Conservation (phyloP, 2,797 vertebrate species). For the Crypturellus tataupa region DNA sequence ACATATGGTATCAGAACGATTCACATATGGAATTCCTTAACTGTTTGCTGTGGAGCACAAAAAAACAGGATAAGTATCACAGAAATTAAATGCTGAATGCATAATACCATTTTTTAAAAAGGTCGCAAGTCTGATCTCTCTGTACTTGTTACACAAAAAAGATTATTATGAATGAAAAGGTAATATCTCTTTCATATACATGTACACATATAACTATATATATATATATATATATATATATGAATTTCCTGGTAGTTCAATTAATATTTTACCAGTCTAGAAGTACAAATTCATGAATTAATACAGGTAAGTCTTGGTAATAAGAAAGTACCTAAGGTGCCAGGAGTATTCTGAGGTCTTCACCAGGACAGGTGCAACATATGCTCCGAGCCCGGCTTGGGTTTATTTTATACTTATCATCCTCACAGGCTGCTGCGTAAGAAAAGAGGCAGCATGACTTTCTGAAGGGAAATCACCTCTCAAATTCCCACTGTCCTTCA, state of each 20-base stretch:
- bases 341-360: neutral
- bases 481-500: neutral
- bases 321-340: neutral
- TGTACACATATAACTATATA: no score
- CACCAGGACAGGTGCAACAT: neutral
- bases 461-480: neutral
- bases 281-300: neutral
- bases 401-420: neutral
- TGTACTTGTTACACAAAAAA: neutral
- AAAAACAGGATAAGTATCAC: neutral
- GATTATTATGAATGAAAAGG: neutral
- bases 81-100: neutral
- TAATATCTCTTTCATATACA: neutral
- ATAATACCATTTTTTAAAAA: neutral
- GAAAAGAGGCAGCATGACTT: neutral
- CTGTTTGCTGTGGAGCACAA: neutral
- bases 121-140: neutral
- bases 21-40: neutral
- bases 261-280: neutral
- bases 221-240: no score
- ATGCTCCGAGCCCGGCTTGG: neutral
- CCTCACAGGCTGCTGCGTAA: fast-evolving
- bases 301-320: neutral
- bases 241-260: neutral
- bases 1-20: neutral